Evolutionary conservation across 2,888 invertebrate genomes (phyloP).

Genomic region (Axea sp.): DNA sequence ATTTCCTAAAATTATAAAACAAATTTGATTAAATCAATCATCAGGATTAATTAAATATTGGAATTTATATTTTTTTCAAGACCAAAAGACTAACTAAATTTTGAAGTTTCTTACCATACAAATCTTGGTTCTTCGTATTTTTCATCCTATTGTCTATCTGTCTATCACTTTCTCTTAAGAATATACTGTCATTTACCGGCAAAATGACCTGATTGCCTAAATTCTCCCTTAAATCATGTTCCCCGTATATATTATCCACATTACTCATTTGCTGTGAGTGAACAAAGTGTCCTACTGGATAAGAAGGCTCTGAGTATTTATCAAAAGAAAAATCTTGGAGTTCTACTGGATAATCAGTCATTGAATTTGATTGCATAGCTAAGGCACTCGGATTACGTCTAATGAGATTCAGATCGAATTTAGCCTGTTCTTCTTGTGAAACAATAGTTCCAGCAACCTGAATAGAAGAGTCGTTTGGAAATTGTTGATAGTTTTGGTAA

Average conservation of each 20-base stretch:
- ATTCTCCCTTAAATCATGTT: constrained; percentile 32
- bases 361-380: constrained; percentile 44
- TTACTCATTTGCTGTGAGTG: constrained; percentile 64
- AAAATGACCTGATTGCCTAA: constrained; percentile 68
- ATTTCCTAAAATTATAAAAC: not conserved
- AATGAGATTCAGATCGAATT: constrained; percentile 6
- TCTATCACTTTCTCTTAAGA: constrained; percentile 23
- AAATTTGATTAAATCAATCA: too few species aligned
- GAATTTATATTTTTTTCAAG: too few species aligned
- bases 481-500: constrained; percentile 2
- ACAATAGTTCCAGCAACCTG: not conserved
- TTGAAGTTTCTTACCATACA: constrained; percentile 17
- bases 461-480: not conserved
- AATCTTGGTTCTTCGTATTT: constrained; percentile 10
- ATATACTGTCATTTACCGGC: constrained; percentile 26
- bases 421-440: constrained; percentile 16
- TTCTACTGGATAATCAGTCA: constrained; percentile 45
- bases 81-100: too few species aligned
- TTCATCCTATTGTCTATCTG: constrained; percentile 9
- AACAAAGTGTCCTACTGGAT: constrained; percentile 75
- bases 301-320: constrained; percentile 61
- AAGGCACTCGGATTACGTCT: constrained; percentile 65
- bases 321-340: constrained; percentile 66
- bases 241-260: constrained; percentile 33
- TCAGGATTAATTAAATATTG: too few species aligned